phyloP scores from a whole-genome alignment of 2,113 vertebrate species.

The Erythrocercus mccallii region DNA sequence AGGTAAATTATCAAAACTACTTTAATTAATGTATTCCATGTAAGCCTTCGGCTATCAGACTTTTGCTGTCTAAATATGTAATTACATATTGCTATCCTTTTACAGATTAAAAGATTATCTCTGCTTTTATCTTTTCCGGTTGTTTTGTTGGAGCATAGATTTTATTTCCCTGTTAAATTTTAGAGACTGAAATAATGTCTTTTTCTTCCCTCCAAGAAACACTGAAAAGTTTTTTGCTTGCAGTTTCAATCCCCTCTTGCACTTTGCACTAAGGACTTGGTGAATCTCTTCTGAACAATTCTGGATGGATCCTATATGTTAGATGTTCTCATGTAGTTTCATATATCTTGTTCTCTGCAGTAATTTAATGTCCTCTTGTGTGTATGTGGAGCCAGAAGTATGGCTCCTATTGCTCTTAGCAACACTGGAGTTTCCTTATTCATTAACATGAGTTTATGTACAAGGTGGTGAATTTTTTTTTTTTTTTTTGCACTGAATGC shows the following conservation, averaged over 20 bases:
- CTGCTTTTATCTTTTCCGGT: not conserved
- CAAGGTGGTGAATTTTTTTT: not conserved
- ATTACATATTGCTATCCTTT: not conserved
- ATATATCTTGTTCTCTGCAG: not conserved
- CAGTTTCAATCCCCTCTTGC: not conserved
- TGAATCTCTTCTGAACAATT: slow-evolving; percentile 1
- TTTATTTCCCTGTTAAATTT: not conserved
- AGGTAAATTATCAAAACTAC: not conserved
- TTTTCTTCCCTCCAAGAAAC: not conserved
- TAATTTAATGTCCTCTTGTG: not conserved
- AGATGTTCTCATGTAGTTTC: not conserved
- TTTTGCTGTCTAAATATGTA: slow-evolving; percentile 4
- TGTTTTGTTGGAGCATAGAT: not conserved
- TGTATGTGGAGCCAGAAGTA: not conserved
- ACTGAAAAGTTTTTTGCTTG: not conserved
- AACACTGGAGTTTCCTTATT: not conserved
- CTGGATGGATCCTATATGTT: not conserved
- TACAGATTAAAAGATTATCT: slow-evolving; percentile 13
- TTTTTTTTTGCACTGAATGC: not conserved
- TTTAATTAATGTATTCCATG: not conserved
- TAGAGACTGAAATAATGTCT: not conserved
- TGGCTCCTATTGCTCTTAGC: not conserved
- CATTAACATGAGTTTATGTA: not conserved
- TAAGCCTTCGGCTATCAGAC: slow-evolving; percentile 26
- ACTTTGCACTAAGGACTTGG: not conserved